Conservation (phyloP, 2,797 vertebrate species). For the Neosalanx taihuensis region DNA sequence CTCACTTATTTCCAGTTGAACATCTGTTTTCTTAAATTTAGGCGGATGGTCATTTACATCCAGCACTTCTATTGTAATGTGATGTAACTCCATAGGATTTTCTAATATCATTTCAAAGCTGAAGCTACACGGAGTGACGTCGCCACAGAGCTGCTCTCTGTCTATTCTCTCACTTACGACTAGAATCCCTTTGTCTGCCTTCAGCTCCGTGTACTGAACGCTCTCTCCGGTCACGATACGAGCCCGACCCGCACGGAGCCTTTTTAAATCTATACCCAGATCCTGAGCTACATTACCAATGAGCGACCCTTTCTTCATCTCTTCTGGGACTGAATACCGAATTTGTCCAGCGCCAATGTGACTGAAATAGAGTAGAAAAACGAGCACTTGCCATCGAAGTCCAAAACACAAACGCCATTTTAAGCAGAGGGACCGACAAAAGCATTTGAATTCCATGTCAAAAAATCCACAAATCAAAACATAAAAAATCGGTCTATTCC, state of each 20-base stretch:
- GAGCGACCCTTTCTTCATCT: conserved; percentile 60
- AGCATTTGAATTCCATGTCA: background rate
- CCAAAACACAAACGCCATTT: background rate
- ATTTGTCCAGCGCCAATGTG: conserved; percentile 39
- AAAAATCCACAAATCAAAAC: background rate
- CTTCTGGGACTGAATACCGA: conserved; percentile 58
- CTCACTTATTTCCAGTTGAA: conserved; percentile 48
- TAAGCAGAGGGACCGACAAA: background rate
- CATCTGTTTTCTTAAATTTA: conserved; percentile 47
- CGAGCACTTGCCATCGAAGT: background rate
- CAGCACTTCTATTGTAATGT: conserved; percentile 51
- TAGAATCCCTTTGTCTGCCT: conserved; percentile 62
- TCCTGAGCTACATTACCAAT: conserved; percentile 63
- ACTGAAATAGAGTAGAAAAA: conserved; percentile 11
- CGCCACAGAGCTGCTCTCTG: conserved; percentile 63
- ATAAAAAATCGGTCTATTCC: too few relatives aligned
- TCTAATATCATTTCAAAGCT: conserved; percentile 66
- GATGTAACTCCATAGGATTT: conserved; percentile 65
- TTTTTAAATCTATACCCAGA: conserved; percentile 54
- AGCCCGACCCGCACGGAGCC: conserved; percentile 46
- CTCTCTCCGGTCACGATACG: conserved; percentile 43
- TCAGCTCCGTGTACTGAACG: conserved; percentile 48
- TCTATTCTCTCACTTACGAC: conserved; percentile 66
- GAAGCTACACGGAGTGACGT: conserved; percentile 62
- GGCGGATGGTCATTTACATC: conserved; percentile 62